A percentile compares a stretch with the other conserved stretches of the same genome.
phyloP scores from a whole-genome alignment of 1,140 invertebrate species.

The Zaprionus camerounensis region DNA sequence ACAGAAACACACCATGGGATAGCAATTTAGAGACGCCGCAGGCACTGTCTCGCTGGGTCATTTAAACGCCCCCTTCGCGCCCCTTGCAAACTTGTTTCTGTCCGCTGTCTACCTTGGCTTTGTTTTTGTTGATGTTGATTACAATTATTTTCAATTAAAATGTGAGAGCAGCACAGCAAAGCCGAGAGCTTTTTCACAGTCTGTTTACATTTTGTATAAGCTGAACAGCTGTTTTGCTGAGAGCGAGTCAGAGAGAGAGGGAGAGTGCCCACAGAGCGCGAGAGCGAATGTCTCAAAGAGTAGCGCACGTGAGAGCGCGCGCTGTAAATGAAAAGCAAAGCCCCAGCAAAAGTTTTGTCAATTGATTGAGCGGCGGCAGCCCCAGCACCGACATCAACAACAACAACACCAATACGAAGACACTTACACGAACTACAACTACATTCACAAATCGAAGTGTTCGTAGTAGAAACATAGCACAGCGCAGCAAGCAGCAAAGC shows the following conservation, averaged over 20 bases:
- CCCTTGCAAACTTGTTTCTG: constrained; percentile 66
- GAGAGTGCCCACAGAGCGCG: constrained; percentile 21
- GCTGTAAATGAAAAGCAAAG: constrained; percentile 54
- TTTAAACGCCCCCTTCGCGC: background rate
- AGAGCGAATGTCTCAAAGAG: constrained; percentile 18
- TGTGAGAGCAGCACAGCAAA: constrained; percentile 36
- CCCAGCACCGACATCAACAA: constrained; percentile 48
- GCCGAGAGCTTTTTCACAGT: constrained; percentile 61
- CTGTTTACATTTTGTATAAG: constrained; percentile 71
- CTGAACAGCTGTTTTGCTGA: constrained; percentile 66
- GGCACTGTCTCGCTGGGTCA: constrained; percentile 17
- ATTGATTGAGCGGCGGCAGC: constrained; percentile 66
- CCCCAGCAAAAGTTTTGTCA: constrained; percentile 66
- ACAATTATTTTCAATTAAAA: constrained; percentile 74
- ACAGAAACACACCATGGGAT: constrained; percentile 12
- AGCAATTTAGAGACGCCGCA: constrained; percentile 29
- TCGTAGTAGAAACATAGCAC: constrained; percentile 23
- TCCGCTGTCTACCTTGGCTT: constrained; percentile 69
- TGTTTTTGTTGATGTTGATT: constrained; percentile 59
- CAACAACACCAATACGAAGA: constrained; percentile 19
- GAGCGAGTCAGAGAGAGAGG: constrained; percentile 15
- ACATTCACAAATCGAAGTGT: constrained; percentile 15
- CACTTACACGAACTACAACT: constrained; percentile 12
- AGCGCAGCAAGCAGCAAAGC: constrained; percentile 32
- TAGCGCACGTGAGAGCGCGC: constrained; percentile 42